Percentiles rank a stretch among this genome's conserved stretches.
These are phyloP conservation scores for Crioceris asparagi DNA, from an alignment of 2,888 invertebrate genomes.

Conservation along the genomic window DNA sequence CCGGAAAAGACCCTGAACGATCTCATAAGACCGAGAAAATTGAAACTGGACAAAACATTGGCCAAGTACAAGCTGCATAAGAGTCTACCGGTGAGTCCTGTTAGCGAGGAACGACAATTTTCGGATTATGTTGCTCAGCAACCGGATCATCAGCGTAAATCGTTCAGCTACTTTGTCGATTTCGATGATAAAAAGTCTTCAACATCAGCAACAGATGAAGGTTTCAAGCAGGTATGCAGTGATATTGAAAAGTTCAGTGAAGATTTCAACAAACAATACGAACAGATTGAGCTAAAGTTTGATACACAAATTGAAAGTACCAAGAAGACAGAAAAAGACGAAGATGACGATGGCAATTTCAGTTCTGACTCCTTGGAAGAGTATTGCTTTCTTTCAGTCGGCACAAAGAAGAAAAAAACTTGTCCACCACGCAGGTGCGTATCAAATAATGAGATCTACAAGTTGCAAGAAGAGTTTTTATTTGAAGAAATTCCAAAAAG, in stretches of 20 bases:
- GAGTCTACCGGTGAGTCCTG: constrained; percentile 73
- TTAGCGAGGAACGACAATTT: constrained; percentile 55
- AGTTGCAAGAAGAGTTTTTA: constrained; percentile 28
- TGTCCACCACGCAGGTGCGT: constrained; percentile 54
- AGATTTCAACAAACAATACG: constrained; percentile 32
- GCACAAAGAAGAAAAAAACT: constrained; percentile 32
- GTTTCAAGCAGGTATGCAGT: constrained; percentile 33
- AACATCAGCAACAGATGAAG: constrained; percentile 33
- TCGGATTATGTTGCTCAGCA: constrained; percentile 32
- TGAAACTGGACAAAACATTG: constrained; percentile 34
- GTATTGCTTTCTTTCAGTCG: constrained; percentile 41
- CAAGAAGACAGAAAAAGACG: constrained; percentile 17
- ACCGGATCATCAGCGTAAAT: constrained; percentile 37
- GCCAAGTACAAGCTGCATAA: constrained; percentile 43
- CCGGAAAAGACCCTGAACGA: constrained; percentile 27
- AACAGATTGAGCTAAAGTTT: constrained; percentile 30
- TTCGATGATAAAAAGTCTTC: constrained; percentile 41
- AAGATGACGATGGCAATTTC: constrained; percentile 60
- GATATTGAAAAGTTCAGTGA: constrained; percentile 36
- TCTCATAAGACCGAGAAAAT: constrained; percentile 31
- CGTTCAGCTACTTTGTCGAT: constrained; percentile 56
- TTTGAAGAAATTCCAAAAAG: constrained; percentile 46
- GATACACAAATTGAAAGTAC: constrained; percentile 12
- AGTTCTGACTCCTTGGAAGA: constrained; percentile 73
- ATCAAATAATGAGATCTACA: constrained; percentile 68